Evolutionary conservation across 2,888 invertebrate genomes (phyloP).

Genomic region (Ophion ellenae): DNA sequence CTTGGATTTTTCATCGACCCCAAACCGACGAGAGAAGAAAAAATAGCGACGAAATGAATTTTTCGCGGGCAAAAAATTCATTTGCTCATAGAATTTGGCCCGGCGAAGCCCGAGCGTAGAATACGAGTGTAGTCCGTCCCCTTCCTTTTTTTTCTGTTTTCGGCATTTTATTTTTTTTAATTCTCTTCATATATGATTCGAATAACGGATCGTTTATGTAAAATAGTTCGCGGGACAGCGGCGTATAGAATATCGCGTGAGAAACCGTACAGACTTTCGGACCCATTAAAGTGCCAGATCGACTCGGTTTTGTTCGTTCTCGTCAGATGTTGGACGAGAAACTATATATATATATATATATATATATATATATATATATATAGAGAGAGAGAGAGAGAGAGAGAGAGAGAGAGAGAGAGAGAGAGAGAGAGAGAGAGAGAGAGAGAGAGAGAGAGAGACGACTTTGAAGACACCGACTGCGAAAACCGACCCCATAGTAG

Average conservation of each 20-base stretch:
- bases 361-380: no score
- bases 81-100: no score
- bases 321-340: constrained; percentile 28
- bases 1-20: neutral
- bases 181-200: neutral
- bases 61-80: no score
- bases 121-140: neutral
- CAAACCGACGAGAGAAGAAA: no score
- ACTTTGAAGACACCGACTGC: neutral
- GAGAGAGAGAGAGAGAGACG: neutral
- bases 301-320: constrained; percentile 46
- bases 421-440: neutral
- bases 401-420: no score
- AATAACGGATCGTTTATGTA: neutral
- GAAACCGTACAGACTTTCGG: constrained; percentile 45
- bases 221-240: constrained; percentile 38
- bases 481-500: no score
- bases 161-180: neutral
- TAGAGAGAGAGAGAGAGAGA: no score
- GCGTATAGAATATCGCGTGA: constrained; percentile 42
- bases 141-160: neutral
- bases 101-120: no score
- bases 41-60: neutral
- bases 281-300: constrained; percentile 50
- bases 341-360: neutral